Percentiles rank a stretch among this genome's conserved stretches.
Evolutionary conservation across 2,797 vertebrate species (phyloP).

Genomic region (Bovichtus diacanthus): DNA sequence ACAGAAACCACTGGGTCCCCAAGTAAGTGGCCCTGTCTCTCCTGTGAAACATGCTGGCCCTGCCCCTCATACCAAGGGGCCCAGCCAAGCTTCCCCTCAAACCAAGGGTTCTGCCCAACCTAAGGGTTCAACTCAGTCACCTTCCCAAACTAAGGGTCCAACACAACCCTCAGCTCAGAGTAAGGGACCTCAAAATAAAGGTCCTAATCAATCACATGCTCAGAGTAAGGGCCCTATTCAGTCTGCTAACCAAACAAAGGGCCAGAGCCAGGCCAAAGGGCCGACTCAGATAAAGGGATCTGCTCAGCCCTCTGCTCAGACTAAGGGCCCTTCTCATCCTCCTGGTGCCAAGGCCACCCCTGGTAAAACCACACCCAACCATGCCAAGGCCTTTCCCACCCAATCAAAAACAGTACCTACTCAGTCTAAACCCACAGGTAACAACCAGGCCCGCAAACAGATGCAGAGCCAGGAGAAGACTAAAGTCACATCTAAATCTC

Average conservation of each 20-base stretch:
- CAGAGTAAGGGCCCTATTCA: constrained; percentile 72
- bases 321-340: constrained; percentile 71
- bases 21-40: constrained; percentile 88
- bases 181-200: constrained; percentile 72
- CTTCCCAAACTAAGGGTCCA: constrained; percentile 66
- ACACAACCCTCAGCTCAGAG: constrained; percentile 67
- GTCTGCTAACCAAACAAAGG: constrained; percentile 72
- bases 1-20: constrained; percentile 83
- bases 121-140: constrained; percentile 61
- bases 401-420: constrained; percentile 78
- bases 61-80: constrained; percentile 83
- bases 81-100: constrained; percentile 71
- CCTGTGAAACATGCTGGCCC: constrained; percentile 87
- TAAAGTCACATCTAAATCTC: constrained; percentile 80
- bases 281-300: constrained; percentile 73
- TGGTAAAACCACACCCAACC: constrained; percentile 71
- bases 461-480: constrained; percentile 84
- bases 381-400: constrained; percentile 75
- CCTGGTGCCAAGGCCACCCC: constrained; percentile 62
- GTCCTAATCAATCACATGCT: constrained; percentile 63
- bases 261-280: constrained; percentile 72
- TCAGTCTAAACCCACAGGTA: constrained; percentile 84
- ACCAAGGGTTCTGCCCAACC: constrained; percentile 71
- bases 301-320: constrained; percentile 70
- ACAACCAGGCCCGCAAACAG: constrained; percentile 84